These are phyloP conservation scores for Oryzias celebensis DNA, from an alignment of 2,113 vertebrate genomes.

Conservation along the genomic window DNA sequence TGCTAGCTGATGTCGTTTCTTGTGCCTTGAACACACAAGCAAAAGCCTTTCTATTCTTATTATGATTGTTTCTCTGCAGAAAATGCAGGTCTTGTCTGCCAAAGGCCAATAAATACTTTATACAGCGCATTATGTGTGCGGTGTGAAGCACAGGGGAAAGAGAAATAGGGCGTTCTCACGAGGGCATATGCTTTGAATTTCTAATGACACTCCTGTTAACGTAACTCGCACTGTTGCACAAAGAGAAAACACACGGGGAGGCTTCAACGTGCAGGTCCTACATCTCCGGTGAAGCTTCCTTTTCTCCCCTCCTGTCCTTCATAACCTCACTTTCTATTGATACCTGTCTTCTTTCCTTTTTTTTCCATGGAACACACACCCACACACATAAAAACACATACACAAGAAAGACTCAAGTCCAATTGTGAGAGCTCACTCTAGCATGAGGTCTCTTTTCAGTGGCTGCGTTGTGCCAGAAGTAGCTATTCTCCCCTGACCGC, in stretches of 20 bases:
- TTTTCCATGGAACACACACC: slow-evolving; percentile 38
- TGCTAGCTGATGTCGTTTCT: slow-evolving; percentile 26
- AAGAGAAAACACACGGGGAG: slow-evolving; percentile 63
- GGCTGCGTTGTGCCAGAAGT: slow-evolving; percentile 73
- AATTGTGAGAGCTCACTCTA: slow-evolving; percentile 72
- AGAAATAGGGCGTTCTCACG: slow-evolving; percentile 73
- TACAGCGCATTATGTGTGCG: slow-evolving; percentile 79
- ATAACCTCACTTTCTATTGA: slow-evolving; percentile 25
- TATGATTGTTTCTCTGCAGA: slow-evolving; percentile 66
- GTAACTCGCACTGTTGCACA: slow-evolving; percentile 64
- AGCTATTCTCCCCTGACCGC: slow-evolving; percentile 74
- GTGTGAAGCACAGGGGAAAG: slow-evolving; percentile 70
- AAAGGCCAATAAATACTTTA: slow-evolving; percentile 84
- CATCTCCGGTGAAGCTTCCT: slow-evolving; percentile 54
- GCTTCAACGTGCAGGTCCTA: slow-evolving; percentile 52
- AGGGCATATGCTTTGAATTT: slow-evolving; percentile 81
- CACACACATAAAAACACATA: slow-evolving; percentile 41
- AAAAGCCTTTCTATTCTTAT: slow-evolving; percentile 49
- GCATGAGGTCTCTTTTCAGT: slow-evolving; percentile 78
- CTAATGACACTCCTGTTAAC: slow-evolving; percentile 79
- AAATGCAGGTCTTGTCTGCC: slow-evolving; percentile 69
- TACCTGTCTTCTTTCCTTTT: slow-evolving; percentile 25
- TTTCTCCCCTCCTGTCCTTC: slow-evolving; percentile 20
- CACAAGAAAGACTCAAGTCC: slow-evolving; percentile 61
- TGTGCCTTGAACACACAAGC: slow-evolving; percentile 41